Base-by-base conservation (phyloP, 2,888 invertebrate species). In the Stenotaenia linearis region DNA sequence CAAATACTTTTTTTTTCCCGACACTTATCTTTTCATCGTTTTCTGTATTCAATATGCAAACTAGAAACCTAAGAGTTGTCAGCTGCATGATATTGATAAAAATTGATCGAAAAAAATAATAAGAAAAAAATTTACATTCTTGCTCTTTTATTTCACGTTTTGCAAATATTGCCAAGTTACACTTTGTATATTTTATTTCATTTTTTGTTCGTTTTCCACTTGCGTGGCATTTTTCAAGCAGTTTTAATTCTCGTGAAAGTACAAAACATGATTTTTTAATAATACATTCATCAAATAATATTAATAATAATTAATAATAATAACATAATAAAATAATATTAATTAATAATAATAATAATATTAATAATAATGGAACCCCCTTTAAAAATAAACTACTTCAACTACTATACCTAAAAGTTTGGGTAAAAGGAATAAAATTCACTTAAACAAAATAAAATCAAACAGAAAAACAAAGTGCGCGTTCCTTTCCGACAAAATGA, bases 161-260 rank as follows among this genome's bases (percentile, higher is more conserved):
- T 69, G 69, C 69, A 69, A 69, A 69, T 69, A 69, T 69, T 69
- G 69, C 69, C 69, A 69, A 69, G 69, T 69, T 69, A 69, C 69
- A 69, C 69, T 69, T 69, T 69, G 23, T 69, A 69, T 69, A 28
- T 15, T 28, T 15, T 69, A 25, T 61, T 69, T 69, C 25, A 7
- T 45, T 69, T 69, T 69, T 69, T 25, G 23, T 69, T 28, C 25
- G 23, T 69, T 69, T 28, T 69, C 69, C 69, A 69, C 69, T 69
- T 69, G 23, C 69, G 69, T 69, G 69, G 69, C 69, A 25, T 69
- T 69, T 69, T 69, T 25, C 69, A 69, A 69, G 69, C 69, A 69
- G 69, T 69, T 69, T 50, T 69, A 69, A n/a, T 69, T 69, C 69
- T 69, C 69, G 69, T 69, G 69, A 69, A 69, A 69, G 69, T 69